A percentile compares a stretch with the other conserved stretches of the same genome.
These are phyloP conservation scores for Leptopilina syphax DNA, from an alignment of 2,888 invertebrate genomes.

Conservation along the genomic window DNA sequence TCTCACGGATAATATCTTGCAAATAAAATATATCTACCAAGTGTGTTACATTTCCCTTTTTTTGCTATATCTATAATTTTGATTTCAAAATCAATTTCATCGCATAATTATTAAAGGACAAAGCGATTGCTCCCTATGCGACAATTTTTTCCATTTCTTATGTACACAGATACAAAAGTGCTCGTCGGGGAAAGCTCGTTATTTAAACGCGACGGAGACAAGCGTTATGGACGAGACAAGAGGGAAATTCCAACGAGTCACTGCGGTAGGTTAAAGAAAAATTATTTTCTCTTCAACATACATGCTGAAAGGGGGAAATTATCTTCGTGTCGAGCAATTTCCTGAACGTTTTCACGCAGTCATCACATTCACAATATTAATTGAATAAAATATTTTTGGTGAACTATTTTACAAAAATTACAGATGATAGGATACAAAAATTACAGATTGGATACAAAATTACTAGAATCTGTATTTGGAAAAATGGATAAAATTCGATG, in stretches of 20 bases:
- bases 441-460: no score
- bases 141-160: slow-evolving; percentile 46
- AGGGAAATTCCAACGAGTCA: slow-evolving; percentile 54
- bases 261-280: slow-evolving; percentile 54
- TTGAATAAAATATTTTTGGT: no score
- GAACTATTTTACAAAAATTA: no score
- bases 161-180: slow-evolving; percentile 42
- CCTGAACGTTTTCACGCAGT: no score
- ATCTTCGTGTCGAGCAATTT: no score
- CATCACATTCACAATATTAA: no score
- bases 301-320: background rate
- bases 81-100: no score
- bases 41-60: background rate
- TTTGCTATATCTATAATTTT: background rate
- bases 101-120: background rate
- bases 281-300: slow-evolving; percentile 48
- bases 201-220: slow-evolving; percentile 54
- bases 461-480: no score
- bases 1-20: background rate
- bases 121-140: slow-evolving; percentile 42
- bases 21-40: background rate
- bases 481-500: no score
- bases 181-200: slow-evolving; percentile 50
- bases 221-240: slow-evolving; percentile 56
- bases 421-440: no score